Percentiles rank a stretch among this genome's conserved stretches.
Evolutionary conservation across 2,113 vertebrate species (phyloP).

Genomic region (Cairina moschata): DNA sequence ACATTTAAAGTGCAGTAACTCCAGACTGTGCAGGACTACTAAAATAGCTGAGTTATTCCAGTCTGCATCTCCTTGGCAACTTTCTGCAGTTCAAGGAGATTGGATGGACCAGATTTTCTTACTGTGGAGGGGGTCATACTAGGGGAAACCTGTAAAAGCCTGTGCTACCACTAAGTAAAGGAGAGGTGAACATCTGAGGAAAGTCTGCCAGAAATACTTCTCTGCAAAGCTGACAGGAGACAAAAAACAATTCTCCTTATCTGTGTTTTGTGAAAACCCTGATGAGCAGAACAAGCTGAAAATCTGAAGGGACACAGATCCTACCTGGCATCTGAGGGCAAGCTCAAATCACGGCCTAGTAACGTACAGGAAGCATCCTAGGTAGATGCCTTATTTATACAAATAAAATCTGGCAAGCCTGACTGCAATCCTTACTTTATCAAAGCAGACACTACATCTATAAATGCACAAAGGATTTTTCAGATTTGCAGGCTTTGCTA

Average conservation of each 20-base stretch:
- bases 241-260: background rate
- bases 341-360: background rate
- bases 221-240: background rate
- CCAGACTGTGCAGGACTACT: background rate
- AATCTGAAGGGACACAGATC: background rate
- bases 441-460: background rate
- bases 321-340: background rate
- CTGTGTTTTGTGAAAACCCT: background rate
- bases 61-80: background rate
- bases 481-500: background rate
- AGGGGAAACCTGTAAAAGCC: background rate
- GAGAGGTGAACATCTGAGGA: background rate
- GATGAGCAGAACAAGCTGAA: background rate
- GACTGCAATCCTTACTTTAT: background rate
- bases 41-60: background rate
- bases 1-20: background rate
- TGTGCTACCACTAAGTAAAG: rapidly evolving
- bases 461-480: background rate
- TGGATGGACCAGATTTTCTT: background rate
- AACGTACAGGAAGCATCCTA: background rate
- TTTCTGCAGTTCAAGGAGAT: background rate
- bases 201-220: background rate
- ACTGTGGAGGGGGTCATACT: rapidly evolving
- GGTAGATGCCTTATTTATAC: rapidly evolving
- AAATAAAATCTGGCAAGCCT: background rate